Evolutionary conservation across 2,113 vertebrate genomes (phyloP).

Genomic region (Astur gentilis): DNA sequence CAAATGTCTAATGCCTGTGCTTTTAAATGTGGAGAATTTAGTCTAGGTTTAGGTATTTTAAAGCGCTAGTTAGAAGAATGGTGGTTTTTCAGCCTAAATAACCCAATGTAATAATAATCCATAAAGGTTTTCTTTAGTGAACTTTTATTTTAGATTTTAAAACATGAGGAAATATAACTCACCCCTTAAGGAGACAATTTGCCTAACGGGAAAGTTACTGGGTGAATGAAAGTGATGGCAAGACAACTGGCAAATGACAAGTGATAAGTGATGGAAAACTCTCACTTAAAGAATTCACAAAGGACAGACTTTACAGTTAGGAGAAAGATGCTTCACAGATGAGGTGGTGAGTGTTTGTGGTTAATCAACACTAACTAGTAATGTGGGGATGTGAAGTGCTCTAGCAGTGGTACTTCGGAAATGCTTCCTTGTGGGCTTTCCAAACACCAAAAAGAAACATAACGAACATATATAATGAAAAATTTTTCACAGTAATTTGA

Average conservation of each 20-base stretch:
- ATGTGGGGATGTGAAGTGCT: neutral
- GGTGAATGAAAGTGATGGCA: neutral
- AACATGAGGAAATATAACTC: neutral
- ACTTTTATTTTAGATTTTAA: neutral
- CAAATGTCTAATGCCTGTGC: neutral
- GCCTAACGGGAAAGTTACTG: neutral
- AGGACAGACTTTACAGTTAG: neutral
- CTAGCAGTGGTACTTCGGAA: neutral
- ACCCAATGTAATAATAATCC: neutral
- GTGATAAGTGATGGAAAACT: neutral
- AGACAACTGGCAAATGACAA: neutral
- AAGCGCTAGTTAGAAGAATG: neutral
- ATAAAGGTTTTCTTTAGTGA: neutral
- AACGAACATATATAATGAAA: fast-evolving
- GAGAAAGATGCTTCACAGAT: neutral
- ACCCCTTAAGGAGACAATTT: neutral
- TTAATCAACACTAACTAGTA: neutral
- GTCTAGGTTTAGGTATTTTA: neutral
- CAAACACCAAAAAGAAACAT: neutral
- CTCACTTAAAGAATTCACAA: neutral
- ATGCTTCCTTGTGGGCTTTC: neutral
- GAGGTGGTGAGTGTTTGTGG: neutral
- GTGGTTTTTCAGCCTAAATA: neutral
- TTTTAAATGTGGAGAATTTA: neutral
- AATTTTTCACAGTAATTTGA: neutral